Percentiles rank a stretch among this genome's conserved stretches.
Conservation (phyloP, 2,888 invertebrate genomes). For the Catocala nupta region DNA sequence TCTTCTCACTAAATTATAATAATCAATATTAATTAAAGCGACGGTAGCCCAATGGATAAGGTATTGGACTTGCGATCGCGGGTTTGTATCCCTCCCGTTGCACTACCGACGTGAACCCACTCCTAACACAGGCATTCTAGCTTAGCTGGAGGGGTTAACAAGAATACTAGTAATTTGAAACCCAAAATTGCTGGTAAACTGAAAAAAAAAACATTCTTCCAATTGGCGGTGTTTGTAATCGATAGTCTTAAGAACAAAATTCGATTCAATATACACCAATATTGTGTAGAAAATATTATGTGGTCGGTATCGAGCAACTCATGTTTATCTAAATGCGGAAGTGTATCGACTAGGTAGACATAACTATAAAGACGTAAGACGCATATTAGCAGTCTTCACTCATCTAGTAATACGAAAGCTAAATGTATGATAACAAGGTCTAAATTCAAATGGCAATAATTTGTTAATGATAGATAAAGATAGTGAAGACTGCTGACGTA, state of each 20-base stretch:
- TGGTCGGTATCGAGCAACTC: slow-evolving; percentile 2
- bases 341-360: not conserved
- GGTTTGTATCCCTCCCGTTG: too few species aligned
- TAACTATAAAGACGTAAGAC: not conserved
- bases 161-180: too few species aligned
- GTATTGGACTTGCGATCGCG: too few species aligned
- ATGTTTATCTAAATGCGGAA: too few species aligned
- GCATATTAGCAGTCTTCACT: not conserved
- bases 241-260: not conserved
- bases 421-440: not conserved
- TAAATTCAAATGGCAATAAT: slow-evolving; percentile 15
- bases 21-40: too few species aligned
- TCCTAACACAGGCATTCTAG: too few species aligned
- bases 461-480: slow-evolving; percentile 1
- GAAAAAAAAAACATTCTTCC: not conserved
- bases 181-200: not conserved
- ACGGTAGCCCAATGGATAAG: too few species aligned
- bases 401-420: not conserved
- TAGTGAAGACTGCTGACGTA: not conserved
- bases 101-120: too few species aligned
- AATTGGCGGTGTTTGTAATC: not conserved
- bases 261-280: too few species aligned
- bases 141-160: too few species aligned
- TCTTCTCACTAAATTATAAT: too few species aligned
- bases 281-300: slow-evolving; percentile 5